Conservation (phyloP, 2,797 vertebrate species). For the Petrocephalus sullivani region DNA sequence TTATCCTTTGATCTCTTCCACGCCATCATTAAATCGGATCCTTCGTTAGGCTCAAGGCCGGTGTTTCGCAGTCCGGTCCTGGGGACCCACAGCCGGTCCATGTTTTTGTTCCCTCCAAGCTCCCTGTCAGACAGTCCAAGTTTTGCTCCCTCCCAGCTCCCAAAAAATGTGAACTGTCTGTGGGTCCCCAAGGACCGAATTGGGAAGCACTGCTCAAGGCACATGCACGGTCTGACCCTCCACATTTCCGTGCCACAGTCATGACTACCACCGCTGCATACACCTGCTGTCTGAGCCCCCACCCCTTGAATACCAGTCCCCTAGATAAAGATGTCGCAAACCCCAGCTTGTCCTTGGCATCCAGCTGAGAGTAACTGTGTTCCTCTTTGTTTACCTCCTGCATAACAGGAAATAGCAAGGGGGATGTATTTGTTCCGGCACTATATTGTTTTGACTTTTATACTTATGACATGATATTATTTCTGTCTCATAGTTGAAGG, state of each 20-base stretch:
- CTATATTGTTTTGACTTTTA: constrained; percentile 34
- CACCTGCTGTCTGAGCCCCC: neutral
- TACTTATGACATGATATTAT: constrained; percentile 26
- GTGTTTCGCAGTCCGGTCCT: too few species aligned
- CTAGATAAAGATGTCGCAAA: constrained; percentile 18
- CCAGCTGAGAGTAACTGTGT: neutral
- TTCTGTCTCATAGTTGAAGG: constrained; percentile 38
- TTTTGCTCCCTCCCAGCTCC: neutral
- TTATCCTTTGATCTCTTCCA: neutral
- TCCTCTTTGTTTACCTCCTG: neutral
- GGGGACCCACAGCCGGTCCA: too few species aligned
- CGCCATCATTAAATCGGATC: too few species aligned
- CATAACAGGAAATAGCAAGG: neutral
- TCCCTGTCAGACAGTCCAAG: neutral
- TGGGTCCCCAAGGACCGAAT: too few species aligned
- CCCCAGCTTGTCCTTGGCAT: neutral
- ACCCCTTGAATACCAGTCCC: neutral
- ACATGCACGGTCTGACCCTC: neutral
- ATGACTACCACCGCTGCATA: neutral
- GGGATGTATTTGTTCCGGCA: constrained; percentile 17
- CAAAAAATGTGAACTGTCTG: too few species aligned
- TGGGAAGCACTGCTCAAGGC: neutral
- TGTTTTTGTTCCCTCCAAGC: too few species aligned
- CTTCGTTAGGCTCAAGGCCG: too few species aligned
- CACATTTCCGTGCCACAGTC: neutral